Base-by-base conservation (phyloP, 1,140 invertebrate species). In the Drosophila triauraria region DNA sequence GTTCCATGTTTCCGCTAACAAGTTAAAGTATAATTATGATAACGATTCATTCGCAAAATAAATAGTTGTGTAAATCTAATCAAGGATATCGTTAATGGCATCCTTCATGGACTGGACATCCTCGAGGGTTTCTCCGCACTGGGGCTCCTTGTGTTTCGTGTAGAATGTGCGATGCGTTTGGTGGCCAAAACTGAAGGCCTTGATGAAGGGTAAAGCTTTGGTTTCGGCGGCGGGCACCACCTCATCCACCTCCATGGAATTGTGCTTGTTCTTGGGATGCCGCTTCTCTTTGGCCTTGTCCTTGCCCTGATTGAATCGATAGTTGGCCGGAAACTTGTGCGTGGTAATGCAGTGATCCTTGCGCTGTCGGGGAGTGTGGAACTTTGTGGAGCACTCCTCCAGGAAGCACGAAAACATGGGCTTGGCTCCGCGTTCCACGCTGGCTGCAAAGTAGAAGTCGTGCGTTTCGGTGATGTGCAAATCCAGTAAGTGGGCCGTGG, bases 401-500 rank as follows among this genome's bases (percentile, higher is more conserved):
- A 96, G 92, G 67, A 94, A 96, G 87, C 96, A 96, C 67, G 93
- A 93, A 94, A 95, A 93, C 69, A 95, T 95, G 13, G 96, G 94
- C 91, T 95, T 94, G 58, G 93, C 94, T 42, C 94, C 92, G 0
- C 95, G 94, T 78, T 94, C 92, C 2, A 95, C 94, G 47, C 78
- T 86, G 23, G 84, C 85, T 59, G 94, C 93, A 59, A 96, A 96
- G 80, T 95, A 96, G 2, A 94, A 95, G 82, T 96, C 96, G 48
- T 97, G 96, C 0, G 80, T 93, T 80, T 96, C 96, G 65, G 95
- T 94, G 57, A 96, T 92, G 81, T 97, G 96, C 47, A 97, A 93
- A 77, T 96, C 96, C 40, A 97, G 87, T 1, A 96, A 86, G 84
- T 96, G 94, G 0, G 95, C 93, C 12, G 94, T 95, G 0, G 95